Conservation (phyloP, 2,888 invertebrate species). For the Myopa testacea region DNA sequence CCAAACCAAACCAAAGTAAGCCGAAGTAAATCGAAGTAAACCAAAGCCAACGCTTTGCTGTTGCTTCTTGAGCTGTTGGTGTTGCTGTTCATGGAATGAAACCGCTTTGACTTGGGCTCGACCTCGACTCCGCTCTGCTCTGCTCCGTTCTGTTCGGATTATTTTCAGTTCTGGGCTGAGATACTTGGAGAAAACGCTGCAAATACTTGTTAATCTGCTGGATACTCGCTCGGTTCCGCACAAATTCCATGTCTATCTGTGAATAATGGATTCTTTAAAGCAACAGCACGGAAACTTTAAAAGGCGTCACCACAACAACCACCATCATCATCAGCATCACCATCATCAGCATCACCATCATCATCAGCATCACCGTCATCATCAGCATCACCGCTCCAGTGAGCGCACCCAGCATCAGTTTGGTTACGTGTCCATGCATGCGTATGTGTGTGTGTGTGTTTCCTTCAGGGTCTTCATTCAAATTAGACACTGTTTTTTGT, state of each 20-base stretch:
- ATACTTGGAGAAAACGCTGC: conserved; percentile 2
- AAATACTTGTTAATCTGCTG: conserved; percentile 33
- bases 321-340: neutral
- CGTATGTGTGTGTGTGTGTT: conserved; percentile 12
- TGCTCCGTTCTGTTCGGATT: neutral
- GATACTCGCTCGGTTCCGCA: conserved; percentile 18
- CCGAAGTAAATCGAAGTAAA: too few relatives aligned
- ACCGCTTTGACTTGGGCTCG: neutral
- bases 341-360: neutral
- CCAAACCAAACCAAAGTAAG: too few relatives aligned
- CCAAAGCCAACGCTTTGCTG: neutral
- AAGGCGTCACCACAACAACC: conserved; percentile 11
- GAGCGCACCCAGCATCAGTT: neutral
- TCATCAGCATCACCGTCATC: too few relatives aligned
- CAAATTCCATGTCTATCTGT: neutral
- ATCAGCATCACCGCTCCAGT: neutral
- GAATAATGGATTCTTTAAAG: conserved; percentile 14
- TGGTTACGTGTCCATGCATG: conserved; percentile 2
- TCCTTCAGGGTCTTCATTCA: neutral
- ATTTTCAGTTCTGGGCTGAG: neutral
- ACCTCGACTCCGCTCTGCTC: neutral
- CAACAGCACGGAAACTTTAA: conserved; percentile 1
- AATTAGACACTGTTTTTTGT: neutral
- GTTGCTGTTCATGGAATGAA: neutral
- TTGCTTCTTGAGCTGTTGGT: neutral